Evolutionary conservation across 2,888 invertebrate species (phyloP).

Genomic region (Amblyjoppa proteus): DNA sequence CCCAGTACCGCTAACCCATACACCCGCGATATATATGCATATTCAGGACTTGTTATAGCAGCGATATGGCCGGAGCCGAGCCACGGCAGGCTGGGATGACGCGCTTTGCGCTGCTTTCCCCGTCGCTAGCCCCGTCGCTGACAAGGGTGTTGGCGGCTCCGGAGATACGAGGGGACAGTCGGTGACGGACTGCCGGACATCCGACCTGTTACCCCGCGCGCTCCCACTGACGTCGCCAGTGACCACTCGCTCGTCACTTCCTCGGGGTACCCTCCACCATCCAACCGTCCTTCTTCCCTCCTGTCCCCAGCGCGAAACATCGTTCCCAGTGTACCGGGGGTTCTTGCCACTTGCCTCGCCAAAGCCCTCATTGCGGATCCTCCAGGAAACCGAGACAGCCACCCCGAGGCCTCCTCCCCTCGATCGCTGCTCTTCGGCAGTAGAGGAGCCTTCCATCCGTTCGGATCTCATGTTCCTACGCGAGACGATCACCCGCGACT

Average conservation of each 20-base stretch:
- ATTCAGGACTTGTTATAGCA: conserved; percentile 82
- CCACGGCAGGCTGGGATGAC: conserved; percentile 64
- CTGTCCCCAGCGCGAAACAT: conserved; percentile 66
- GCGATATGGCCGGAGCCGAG: conserved; percentile 76
- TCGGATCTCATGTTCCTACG: conserved; percentile 9
- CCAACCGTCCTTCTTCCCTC: conserved; percentile 57
- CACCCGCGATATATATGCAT: conserved; percentile 80
- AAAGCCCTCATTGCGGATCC: conserved; percentile 29
- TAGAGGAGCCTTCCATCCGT: neutral
- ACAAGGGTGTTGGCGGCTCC: conserved; percentile 76
- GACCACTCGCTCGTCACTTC: conserved; percentile 65
- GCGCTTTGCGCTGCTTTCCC: conserved; percentile 62
- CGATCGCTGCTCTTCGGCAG: conserved; percentile 20
- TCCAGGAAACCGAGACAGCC: neutral
- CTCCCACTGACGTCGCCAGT: conserved; percentile 59
- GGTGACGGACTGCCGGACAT: conserved; percentile 84
- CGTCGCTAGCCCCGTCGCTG: conserved; percentile 63
- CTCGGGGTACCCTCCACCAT: conserved; percentile 54
- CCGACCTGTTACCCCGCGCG: conserved; percentile 83
- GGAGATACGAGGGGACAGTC: conserved; percentile 81
- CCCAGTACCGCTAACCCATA: conserved; percentile 41
- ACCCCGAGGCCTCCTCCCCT: neutral
- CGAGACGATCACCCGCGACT: conserved; percentile 29
- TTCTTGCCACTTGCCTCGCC: neutral
- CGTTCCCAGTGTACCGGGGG: conserved; percentile 71